Conservation (phyloP, 1,140 invertebrate species). For the Rhagoletis zephyria region DNA sequence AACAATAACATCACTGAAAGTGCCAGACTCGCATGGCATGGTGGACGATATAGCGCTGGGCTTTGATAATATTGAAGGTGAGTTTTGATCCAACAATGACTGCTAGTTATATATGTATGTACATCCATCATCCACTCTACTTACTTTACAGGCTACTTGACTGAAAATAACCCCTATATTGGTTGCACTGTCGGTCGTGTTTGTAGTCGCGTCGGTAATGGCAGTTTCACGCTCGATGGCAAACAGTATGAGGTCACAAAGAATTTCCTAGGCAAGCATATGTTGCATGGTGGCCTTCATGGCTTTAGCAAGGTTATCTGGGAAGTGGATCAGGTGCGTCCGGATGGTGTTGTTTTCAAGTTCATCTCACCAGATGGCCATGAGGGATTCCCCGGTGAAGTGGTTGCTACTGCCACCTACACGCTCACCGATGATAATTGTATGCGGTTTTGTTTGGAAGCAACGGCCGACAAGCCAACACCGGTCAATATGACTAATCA, state of each 20-base stretch:
- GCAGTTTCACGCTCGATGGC: constrained; percentile 81
- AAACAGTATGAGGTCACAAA: constrained; percentile 79
- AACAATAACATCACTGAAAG: constrained; percentile 81
- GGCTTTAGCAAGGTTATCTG: constrained; percentile 90
- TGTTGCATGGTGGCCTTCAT: constrained; percentile 88
- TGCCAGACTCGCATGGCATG: constrained; percentile 82
- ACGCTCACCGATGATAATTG: constrained; percentile 81
- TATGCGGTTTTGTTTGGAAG: constrained; percentile 82
- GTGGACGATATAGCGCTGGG: constrained; percentile 83
- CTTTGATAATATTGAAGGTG: constrained; percentile 82
- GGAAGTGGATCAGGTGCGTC: constrained; percentile 73
- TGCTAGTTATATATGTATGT: background rate
- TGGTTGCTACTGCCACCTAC: constrained; percentile 81
- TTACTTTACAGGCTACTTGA: constrained; percentile 59
- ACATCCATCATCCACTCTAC: background rate
- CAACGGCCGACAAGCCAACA: constrained; percentile 83
- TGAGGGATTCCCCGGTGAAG: constrained; percentile 87
- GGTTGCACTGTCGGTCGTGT: constrained; percentile 91
- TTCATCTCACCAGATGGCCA: constrained; percentile 85
- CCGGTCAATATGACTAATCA: constrained; percentile 93
- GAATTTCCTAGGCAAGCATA: constrained; percentile 81
- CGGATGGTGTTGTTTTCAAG: constrained; percentile 78
- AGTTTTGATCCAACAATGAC: background rate
- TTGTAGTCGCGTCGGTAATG: constrained; percentile 87
- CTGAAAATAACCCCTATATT: constrained; percentile 81